These are phyloP conservation scores for Thunnus albacares DNA, from an alignment of 2,797 vertebrate genomes.

Conservation along the genomic window DNA sequence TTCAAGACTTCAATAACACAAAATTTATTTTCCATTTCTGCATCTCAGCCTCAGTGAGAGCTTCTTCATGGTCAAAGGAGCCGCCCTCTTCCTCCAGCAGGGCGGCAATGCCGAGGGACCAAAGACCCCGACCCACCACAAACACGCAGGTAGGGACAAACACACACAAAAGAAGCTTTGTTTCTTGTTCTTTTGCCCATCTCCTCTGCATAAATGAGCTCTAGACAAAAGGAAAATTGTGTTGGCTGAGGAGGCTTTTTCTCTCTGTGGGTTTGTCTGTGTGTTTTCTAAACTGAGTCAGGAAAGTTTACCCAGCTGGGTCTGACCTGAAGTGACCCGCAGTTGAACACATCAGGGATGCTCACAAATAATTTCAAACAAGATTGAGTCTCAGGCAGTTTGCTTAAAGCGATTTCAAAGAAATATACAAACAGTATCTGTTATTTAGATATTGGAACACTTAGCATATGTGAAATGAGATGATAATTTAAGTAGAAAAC, in stretches of 20 bases:
- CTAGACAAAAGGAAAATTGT: constrained; percentile 38
- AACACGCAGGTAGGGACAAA: constrained; percentile 91
- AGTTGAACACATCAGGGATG: not conserved
- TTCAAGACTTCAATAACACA: not conserved
- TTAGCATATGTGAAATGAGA: not conserved
- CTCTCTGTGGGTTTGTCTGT: constrained; percentile 31
- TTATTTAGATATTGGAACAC: not conserved
- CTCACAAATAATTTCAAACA: constrained; percentile 15
- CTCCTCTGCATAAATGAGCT: constrained; percentile 16
- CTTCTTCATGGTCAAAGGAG: constrained; percentile 99
- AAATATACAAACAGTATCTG: not conserved
- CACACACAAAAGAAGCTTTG: constrained; percentile 66
- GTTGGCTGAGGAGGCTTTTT: constrained; percentile 32
- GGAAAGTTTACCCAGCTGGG: not conserved
- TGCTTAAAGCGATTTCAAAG: not conserved
- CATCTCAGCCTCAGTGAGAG: constrained; percentile 94
- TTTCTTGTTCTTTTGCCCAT: not conserved
- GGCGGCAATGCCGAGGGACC: constrained; percentile 91
- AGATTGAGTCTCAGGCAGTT: not conserved
- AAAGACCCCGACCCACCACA: constrained; percentile 92
- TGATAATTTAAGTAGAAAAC: not conserved
- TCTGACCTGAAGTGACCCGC: constrained; percentile 39
- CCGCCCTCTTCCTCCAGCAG: constrained; percentile 97
- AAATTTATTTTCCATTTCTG: not conserved
- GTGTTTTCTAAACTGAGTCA: constrained; percentile 33